These are phyloP conservation scores for Corvus hawaiiensis DNA, from an alignment of 2,113 vertebrate genomes.

Conservation along the genomic window DNA sequence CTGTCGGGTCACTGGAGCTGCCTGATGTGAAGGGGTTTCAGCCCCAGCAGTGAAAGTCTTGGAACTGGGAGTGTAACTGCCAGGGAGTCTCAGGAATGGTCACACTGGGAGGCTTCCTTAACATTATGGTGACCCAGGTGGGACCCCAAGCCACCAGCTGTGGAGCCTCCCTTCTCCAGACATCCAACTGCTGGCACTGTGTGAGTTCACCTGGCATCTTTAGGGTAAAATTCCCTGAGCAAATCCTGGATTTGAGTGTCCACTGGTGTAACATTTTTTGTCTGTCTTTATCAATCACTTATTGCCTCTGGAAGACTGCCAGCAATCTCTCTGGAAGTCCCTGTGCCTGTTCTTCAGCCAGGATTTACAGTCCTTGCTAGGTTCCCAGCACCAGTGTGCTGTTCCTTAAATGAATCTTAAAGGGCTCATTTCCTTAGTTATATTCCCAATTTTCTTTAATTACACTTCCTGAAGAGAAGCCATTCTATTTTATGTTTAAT, in stretches of 20 bases:
- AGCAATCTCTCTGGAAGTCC: not conserved
- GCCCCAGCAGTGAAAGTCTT: not conserved
- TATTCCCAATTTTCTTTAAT: constrained; percentile 53
- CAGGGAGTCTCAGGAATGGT: not conserved
- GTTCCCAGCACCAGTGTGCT: not conserved
- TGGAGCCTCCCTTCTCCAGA: rapidly evolving
- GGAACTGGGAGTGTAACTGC: not conserved
- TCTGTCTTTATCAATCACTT: not conserved
- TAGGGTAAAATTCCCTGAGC: not conserved
- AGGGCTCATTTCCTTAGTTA: constrained; percentile 48
- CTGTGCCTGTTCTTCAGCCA: not conserved
- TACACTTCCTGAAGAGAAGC: constrained; percentile 42
- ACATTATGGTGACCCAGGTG: not conserved
- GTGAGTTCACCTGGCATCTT: too few relatives aligned
- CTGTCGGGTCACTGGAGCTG: rapidly evolving
- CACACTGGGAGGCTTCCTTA: not conserved
- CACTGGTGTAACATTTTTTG: rapidly evolving
- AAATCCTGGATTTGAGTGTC: not conserved
- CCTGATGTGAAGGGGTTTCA: not conserved
- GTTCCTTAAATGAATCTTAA: constrained; percentile 43
- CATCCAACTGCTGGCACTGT: rapidly evolving
- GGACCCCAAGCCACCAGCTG: too few relatives aligned
- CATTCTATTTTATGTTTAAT: constrained; percentile 37
- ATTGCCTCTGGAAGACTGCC: not conserved
- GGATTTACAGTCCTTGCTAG: constrained; percentile 3